Base-by-base conservation (phyloP, 2,113 vertebrate species). In the Brachirus orientalis region DNA sequence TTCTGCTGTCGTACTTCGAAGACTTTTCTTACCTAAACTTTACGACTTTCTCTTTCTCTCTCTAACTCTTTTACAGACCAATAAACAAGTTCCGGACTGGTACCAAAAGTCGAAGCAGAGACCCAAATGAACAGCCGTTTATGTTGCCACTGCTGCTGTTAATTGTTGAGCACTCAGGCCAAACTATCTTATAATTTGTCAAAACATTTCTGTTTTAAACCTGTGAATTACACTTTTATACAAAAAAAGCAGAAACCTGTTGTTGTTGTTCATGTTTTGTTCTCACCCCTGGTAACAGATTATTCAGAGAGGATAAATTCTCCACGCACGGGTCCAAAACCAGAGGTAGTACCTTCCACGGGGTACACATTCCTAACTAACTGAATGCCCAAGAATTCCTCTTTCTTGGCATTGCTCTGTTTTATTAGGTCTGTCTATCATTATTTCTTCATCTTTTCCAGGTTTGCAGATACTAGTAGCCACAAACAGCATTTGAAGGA, bases 61-160 rank as follows among this genome's bases (percentile, higher is more conserved):
- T 8, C 14, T n/a, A n/a, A 14, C 71, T 81, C 72, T 46, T 88
- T 82, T 88, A 52, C 94, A 98, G 97, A 98, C 96, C 40, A 98
- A 97, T 76, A 95, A 92, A 86, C 94, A 94, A 72, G 90, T 77
- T 86, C 94, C 95, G 45, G 90, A 83, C 35, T 95, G 94, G 94
- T 89, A 90, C 85, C 94, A 91, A 81, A 95, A 91, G 70, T 75
- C 86, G 50, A 94, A 93, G 68, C 91, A 73, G 46, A 90, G 82
- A 72, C 59, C 71, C 18, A 90, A 88, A 75, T 91, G 71, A 90
- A 10, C 1, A 33, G 13, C 45, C 1, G 4, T 40, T 37, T 55
- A 4, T 43, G 4, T 54, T 45, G 13, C 14, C n/a, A 33, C 13
- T 35, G 22, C 11, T 66, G 38, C 35, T 50, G 13, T 55, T 45